Percentiles rank a stretch among this genome's conserved stretches.
phyloP scores from a whole-genome alignment of 2,797 vertebrate genomes.

The Lepus oiostolus region DNA sequence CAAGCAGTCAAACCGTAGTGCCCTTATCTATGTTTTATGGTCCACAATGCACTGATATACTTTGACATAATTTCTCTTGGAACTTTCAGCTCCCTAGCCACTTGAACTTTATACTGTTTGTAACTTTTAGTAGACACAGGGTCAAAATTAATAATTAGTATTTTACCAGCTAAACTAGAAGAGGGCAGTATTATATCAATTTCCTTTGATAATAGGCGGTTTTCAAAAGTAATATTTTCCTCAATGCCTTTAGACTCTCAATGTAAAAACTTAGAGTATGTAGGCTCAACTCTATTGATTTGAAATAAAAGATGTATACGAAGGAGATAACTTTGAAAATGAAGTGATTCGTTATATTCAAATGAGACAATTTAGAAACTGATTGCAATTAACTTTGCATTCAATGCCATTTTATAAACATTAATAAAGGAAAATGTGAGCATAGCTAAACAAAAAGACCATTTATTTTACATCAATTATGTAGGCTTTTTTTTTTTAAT shows the following conservation, averaged over 20 bases:
- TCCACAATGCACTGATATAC: neutral
- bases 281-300: neutral
- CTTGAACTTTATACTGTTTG: neutral
- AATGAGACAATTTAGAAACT: neutral
- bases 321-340: constrained; percentile 28
- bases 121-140: neutral
- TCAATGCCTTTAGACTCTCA: neutral
- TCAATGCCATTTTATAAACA: neutral
- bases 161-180: neutral
- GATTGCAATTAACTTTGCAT: neutral
- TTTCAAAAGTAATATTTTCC: constrained; percentile 22
- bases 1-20: neutral
- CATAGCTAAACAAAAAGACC: neutral
- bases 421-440: neutral
- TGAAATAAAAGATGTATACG: neutral
- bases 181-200: neutral
- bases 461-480: neutral
- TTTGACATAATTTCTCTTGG: neutral
- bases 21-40: neutral
- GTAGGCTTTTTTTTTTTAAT: neutral
- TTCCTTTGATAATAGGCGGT: neutral
- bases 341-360: neutral
- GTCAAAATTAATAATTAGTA: neutral
- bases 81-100: neutral
- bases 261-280: neutral